Conservation (phyloP, 1,140 invertebrate species). For the Ostrea edulis region DNA sequence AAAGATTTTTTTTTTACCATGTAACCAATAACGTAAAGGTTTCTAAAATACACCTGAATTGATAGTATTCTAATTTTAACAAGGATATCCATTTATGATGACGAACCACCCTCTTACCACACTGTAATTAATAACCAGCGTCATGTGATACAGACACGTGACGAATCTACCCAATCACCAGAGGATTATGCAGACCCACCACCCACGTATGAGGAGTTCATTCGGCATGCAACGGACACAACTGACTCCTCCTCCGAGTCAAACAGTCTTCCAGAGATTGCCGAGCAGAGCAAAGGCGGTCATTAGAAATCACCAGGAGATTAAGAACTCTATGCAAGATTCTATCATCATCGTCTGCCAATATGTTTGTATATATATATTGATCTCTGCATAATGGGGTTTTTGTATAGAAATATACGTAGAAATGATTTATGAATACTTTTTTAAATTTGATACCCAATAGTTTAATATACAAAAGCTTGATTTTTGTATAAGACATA, state of each 20-base stretch:
- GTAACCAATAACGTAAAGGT: neutral
- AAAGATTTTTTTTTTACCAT: neutral
- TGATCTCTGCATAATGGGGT: neutral
- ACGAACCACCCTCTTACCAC: constrained; percentile 53
- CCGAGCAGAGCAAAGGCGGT: neutral
- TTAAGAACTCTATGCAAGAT: constrained; percentile 3
- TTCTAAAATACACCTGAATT: neutral
- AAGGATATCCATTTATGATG: constrained; percentile 42
- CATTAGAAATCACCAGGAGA: neutral
- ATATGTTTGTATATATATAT: constrained; percentile 1
- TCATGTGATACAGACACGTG: constrained; percentile 35
- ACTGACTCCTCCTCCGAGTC: constrained; percentile 10
- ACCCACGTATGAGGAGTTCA: constrained; percentile 54
- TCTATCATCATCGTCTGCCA: neutral
- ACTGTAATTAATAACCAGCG: constrained; percentile 34
- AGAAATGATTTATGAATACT: neutral
- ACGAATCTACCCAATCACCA: constrained; percentile 49
- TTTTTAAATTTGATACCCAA: neutral
- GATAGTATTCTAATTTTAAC: neutral
- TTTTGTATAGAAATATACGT: neutral
- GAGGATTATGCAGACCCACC: constrained; percentile 49
- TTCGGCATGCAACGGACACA: constrained; percentile 26
- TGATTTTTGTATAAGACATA: neutral
- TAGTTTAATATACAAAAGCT: neutral
- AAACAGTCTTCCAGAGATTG: constrained; percentile 35